Evolutionary conservation across 2,797 vertebrate species (phyloP), one percentile per base, ranked within the genome.

Genomic region (Helarctos malayanus): DNA sequence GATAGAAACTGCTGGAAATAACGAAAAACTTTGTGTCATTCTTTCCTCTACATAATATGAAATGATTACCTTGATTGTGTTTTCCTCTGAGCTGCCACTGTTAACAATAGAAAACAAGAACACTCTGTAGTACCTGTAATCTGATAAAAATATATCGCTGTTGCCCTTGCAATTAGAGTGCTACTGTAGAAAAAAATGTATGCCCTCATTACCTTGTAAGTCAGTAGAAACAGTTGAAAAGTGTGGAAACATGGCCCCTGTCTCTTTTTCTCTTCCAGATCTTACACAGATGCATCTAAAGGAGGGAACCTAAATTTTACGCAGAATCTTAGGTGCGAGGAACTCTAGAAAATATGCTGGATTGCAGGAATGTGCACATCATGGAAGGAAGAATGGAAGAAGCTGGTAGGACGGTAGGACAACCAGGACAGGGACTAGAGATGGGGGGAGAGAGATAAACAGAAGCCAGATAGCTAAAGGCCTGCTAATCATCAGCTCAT

Each of bases 401-500:
- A 41, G 41, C 41, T 41, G 41, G 41, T 41, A 41, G 41, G 41
- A 41, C 5, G 5, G 41, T 41, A 52, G 35, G 69, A 73, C 29
- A 90, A 54, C 18, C 10, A 73, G 38, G 23, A 18, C 56, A 54
- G n/a, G 15, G 18, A 83, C 86, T 80, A 19, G 69, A 38, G n/a
- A 76, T 49, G 38, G 63, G 18, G 63, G 61, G 76, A 90, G 61
- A 82, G 49, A 83, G 59, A 86, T 32, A 56, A 78, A 68, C 65
- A 89, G 45, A 91, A 63, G 56, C 29, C 86, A 91, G 71, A 25
- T 47, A 56, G 75, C 89, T 54, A 19, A 57, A 45, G 75, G 45
- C 29, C 89, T 94, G 45, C 21, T 49, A 80, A 65, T 91, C 63
- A 54, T 79, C 69, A 59, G 57, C 57, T 93, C 86, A 59, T 61